Evolutionary conservation across 2,113 vertebrate genomes (phyloP), one percentile per base, ranked within the genome.

Genomic region (Tylochromis polylepis): DNA sequence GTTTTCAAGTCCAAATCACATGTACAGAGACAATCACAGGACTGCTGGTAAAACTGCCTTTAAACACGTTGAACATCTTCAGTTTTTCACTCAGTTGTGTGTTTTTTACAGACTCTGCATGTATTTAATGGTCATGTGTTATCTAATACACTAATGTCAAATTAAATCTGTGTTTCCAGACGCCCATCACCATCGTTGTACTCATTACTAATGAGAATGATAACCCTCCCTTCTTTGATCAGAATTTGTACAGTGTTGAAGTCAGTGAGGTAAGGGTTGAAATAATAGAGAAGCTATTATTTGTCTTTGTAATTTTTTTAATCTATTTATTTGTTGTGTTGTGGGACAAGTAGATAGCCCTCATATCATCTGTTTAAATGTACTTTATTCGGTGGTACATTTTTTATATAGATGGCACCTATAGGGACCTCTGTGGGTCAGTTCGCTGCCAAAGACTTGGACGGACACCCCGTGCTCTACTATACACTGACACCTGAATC

Each of bases 241-340:
- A 77, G 4, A 57, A 7, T 5, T 0, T 2, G 3, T 95, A 94
- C 65, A 1, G 0, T 1, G 1, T 85, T 3, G 1, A 2, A 3
- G 38, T 96, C 5, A 1, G n/a, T 27, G 96, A 97, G 96, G 96
- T 97, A 91, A 93, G 90, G 72, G 2, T 51, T 31, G 36, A 11
- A 84, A 49, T 8, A 81, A 0, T 1, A 78, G 5, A 81, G 22
- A n/a, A 24, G 22, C 12, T 16, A 57, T 38, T 55, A 2, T 49
- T 18, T 2, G 1, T 72, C 18, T 58, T 79, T 38, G 7, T 70
- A 70, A 70, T 14, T 2, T 29, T 79, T 36, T 31, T 62, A 16
- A 24, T 34, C 1, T 36, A 38, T 15, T 79, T 14, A 31, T 36
- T 56, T 36, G 15, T 55, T 14, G 29, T 38, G 51, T 22, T 55